Conservation (phyloP, 2,113 vertebrate genomes). For the Tragelaphus scriptus region DNA sequence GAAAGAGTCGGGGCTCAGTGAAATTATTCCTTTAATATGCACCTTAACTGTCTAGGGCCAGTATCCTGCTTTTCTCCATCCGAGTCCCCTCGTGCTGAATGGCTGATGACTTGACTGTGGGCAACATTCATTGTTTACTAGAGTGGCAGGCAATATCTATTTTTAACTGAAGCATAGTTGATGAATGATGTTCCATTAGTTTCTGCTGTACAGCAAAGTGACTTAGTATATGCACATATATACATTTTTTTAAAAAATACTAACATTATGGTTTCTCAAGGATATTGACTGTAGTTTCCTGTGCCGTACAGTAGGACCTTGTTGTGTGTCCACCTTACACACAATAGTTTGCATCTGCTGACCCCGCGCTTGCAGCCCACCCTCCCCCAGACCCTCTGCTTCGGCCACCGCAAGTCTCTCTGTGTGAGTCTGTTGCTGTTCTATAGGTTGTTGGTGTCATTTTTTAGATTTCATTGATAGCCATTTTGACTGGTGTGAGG, state of each 20-base stretch:
- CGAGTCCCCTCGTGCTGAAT: not conserved
- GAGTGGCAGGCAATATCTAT: not conserved
- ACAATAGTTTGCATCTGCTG: not conserved
- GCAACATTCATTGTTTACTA: not conserved
- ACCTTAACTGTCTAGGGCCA: not conserved
- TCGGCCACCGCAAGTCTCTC: not conserved
- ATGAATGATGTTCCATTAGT: not conserved
- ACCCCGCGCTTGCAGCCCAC: not conserved
- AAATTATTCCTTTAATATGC: not conserved
- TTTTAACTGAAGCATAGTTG: not conserved
- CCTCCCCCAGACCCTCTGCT: accelerated
- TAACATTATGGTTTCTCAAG: not conserved
- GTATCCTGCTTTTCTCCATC: not conserved
- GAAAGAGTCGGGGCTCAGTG: not conserved
- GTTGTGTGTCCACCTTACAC: not conserved
- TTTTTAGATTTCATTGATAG: not conserved
- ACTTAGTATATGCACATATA: not conserved
- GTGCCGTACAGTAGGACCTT: not conserved
- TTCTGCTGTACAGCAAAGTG: not conserved
- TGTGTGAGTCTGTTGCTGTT: not conserved
- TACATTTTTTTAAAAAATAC: not conserved
- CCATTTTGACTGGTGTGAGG: not conserved
- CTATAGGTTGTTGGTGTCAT: not conserved
- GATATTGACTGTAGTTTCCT: not conserved
- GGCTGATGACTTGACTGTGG: not conserved